Evolutionary conservation across 2,113 vertebrate species (phyloP).

Genomic region (Elanus axillaris): DNA sequence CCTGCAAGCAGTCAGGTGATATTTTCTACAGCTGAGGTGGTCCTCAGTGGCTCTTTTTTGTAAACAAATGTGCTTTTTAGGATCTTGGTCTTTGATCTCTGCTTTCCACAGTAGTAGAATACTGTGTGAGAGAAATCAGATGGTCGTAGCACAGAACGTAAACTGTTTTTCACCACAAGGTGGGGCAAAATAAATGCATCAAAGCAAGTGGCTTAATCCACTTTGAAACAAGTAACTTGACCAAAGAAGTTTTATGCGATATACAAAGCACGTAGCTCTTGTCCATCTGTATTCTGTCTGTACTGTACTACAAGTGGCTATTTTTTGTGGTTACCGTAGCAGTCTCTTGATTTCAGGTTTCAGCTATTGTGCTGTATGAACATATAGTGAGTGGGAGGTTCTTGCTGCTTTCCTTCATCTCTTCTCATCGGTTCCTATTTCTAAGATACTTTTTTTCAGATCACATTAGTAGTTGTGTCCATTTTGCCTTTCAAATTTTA

Average conservation of each 20-base stretch:
- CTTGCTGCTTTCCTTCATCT: not conserved
- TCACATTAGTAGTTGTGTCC: not conserved
- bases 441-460: not conserved
- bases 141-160: not conserved
- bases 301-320: not conserved
- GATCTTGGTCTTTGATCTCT: not conserved
- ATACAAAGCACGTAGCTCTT: not conserved
- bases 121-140: not conserved
- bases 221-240: not conserved
- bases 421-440: not conserved
- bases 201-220: not conserved
- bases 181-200: constrained; percentile 15
- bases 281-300: not conserved
- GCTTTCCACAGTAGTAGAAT: not conserved
- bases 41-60: not conserved
- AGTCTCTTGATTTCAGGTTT: not conserved
- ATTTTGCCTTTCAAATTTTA: not conserved
- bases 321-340: not conserved
- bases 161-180: constrained; percentile 30
- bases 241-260: not conserved
- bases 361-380: not conserved
- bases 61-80: not conserved
- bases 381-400: not conserved
- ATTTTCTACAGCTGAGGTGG: not conserved
- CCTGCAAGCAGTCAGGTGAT: not conserved